A percentile compares a stretch with the other conserved stretches of the same genome.
Conservation (phyloP, 2,888 invertebrate genomes). For the Therioaphis trifolii region DNA sequence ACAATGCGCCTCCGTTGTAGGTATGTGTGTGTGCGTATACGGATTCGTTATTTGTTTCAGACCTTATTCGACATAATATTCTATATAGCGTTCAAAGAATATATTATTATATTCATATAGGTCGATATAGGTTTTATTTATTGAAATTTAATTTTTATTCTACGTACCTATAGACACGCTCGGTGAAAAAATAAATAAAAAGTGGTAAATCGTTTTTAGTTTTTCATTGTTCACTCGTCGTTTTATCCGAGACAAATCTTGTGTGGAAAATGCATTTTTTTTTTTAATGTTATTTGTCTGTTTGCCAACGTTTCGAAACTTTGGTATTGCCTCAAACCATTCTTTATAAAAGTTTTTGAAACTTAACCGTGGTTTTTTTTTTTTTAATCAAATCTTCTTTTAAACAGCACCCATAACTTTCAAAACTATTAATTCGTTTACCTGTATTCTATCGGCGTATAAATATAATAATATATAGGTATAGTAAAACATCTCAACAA, state of each 20-base stretch:
- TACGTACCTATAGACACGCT: not conserved
- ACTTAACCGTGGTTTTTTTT: constrained; percentile 24
- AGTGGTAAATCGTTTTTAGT: not conserved
- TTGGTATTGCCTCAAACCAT: constrained; percentile 32
- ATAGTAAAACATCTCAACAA: too few species aligned
- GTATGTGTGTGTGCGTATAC: not conserved
- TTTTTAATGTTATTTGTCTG: constrained; percentile 7
- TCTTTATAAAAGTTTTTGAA: constrained; percentile 14
- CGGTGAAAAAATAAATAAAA: too few species aligned
- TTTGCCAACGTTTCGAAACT: constrained; percentile 21
- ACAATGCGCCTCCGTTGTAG: too few species aligned
- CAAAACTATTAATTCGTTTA: not conserved
- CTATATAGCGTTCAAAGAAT: too few species aligned
- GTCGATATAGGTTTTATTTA: not conserved
- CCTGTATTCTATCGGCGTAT: not conserved
- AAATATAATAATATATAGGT: not conserved
- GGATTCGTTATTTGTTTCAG: not conserved
- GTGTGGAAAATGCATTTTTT: constrained; percentile 12
- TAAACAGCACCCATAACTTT: constrained; percentile 2
- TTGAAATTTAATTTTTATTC: not conserved
- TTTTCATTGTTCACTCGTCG: not conserved
- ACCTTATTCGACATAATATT: not conserved
- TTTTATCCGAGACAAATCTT: constrained; percentile 22
- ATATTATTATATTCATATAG: too few species aligned
- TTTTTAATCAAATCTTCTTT: not conserved